Base-by-base conservation (phyloP, 2,113 vertebrate genomes). In the Anser cygnoides region DNA sequence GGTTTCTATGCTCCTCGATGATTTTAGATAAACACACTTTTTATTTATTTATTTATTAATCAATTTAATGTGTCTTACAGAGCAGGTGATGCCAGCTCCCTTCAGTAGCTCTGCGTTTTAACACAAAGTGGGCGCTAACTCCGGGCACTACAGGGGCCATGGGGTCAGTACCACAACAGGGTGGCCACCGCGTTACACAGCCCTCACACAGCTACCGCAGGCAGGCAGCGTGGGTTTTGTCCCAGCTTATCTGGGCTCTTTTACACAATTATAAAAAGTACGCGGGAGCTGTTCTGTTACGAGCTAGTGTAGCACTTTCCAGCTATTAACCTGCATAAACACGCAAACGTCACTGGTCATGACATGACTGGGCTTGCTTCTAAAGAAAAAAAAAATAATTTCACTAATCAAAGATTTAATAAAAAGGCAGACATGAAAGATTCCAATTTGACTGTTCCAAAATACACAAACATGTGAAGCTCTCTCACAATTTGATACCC, bases 11-110 rank as follows among this genome's bases (percentile, higher is more conserved):
- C 29, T 35, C 11, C 35, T 1, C 15, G 11, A 43, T 9, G 2
- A 37, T 21, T 87, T 75, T 35, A 62, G 43, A 52, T 54, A 84
- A 84, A 46, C 0, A 2, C 8, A 61, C 8, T 16, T 39, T 33
- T 22, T 29, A 5, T 28, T 44, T 50, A 5, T 28, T 44, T 50
- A 15, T 7, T 29, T 7, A 29, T 35, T 20, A 46, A 49, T 58
- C 6, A 21, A 3, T 46, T 57, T 23, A 33, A 35, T 6, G 3
- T 43, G 3, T 1, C 4, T 16, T 9, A 26, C 2, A 19, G 49
- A 20, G 6, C 7, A 71, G 41, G 54, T 54, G 3, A 25, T 2
- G 3, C 26, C 10, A 49, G 28, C 19, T 37, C 50, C 58, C 63
- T 63, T 44, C 54, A 31, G 19, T 21, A 68, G 11, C 28, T 65